Conservation (phyloP, 2,888 invertebrate species). For the Podotricha telesiphe region DNA sequence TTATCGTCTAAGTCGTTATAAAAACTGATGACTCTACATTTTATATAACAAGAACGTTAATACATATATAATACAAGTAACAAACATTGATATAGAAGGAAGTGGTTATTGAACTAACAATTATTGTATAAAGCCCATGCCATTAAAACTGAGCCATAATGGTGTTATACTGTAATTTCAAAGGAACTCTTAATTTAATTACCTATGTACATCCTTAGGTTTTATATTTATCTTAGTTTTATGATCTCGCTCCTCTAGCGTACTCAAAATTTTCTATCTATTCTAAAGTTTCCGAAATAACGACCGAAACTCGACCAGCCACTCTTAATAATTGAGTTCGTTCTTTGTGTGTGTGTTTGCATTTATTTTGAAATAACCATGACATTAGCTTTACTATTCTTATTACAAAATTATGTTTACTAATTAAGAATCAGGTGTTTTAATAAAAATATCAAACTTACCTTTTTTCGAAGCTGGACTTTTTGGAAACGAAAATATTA, state of each 20-base stretch:
- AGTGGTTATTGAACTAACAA: too few relatives aligned
- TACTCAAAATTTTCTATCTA: not conserved
- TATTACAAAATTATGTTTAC: constrained; percentile 1
- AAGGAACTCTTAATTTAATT: not conserved
- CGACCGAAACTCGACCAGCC: constrained; percentile 12
- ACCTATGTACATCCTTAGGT: not conserved
- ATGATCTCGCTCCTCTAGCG: not conserved
- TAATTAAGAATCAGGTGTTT: too few relatives aligned
- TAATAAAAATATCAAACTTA: too few relatives aligned
- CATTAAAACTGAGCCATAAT: too few relatives aligned
- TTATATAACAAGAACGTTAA: too few relatives aligned
- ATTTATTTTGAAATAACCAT: constrained; percentile 10
- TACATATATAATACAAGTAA: too few relatives aligned
- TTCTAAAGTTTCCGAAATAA: constrained; percentile 7
- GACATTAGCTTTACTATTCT: constrained; percentile 3
- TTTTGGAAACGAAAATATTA: too few relatives aligned
- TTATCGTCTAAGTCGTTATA: too few relatives aligned
- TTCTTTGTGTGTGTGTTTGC: constrained; percentile 12
- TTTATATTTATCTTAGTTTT: not conserved
- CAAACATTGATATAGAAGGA: too few relatives aligned
- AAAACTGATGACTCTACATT: too few relatives aligned
- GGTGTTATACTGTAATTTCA: not conserved
- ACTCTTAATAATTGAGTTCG: constrained; percentile 14
- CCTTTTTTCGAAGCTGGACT: too few relatives aligned
- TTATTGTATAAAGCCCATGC: too few relatives aligned